A percentile compares a stretch with the other conserved stretches of the same genome.
Conservation (phyloP, 2,797 vertebrate genomes). For the Paratrypauchen microcephalus region DNA sequence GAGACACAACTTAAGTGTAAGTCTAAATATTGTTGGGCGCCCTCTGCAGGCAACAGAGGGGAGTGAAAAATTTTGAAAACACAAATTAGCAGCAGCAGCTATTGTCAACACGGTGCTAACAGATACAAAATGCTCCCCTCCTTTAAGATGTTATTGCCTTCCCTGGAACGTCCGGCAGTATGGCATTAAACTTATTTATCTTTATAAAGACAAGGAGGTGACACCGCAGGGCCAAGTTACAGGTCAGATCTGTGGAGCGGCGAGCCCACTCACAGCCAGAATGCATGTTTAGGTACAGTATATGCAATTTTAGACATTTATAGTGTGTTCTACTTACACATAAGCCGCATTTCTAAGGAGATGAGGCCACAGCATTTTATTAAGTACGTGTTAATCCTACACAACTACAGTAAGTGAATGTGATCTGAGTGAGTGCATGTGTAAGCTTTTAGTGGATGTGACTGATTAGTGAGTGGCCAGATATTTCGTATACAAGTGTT, state of each 20-base stretch:
- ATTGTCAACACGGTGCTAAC: neutral
- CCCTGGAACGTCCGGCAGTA: too few relatives aligned
- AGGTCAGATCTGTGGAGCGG: too few relatives aligned
- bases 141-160: neutral
- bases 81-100: neutral
- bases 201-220: too few relatives aligned
- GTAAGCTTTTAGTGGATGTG: neutral
- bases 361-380: neutral
- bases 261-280: too few relatives aligned
- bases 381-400: neutral
- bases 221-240: too few relatives aligned
- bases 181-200: too few relatives aligned
- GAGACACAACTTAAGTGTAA: too few relatives aligned
- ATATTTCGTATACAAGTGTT: neutral
- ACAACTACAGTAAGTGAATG: neutral
- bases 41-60: too few relatives aligned
- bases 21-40: too few relatives aligned
- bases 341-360: neutral
- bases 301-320: neutral
- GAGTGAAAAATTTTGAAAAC: neutral
- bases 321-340: neutral
- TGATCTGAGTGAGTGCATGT: neutral
- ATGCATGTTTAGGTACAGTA: too few relatives aligned
- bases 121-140: too few relatives aligned
- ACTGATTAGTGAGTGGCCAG: neutral